Evolutionary conservation across 1,140 invertebrate species (phyloP), one percentile per base, ranked within the genome.

Genomic region (Epicauta chinensis): DNA sequence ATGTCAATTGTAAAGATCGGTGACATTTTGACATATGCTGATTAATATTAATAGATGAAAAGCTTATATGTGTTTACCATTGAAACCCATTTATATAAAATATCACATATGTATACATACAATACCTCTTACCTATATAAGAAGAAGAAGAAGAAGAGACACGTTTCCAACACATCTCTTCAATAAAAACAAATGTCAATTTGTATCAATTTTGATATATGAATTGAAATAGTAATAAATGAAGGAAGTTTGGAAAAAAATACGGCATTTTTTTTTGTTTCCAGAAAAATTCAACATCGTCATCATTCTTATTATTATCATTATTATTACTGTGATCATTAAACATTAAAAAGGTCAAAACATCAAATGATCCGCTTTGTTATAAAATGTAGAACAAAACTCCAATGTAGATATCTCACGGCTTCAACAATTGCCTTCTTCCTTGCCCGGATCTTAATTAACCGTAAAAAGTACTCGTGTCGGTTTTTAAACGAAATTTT

Each of bases 351-450:
- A 23, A 23, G 23, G 23, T 23, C 23, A 7, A n/a, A n/a, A 23
- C 23, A 23, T 23, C 23, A 23, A 23, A 23, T 23, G 29, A 15
- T 36, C 15, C 43, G 43, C 43, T 46, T 35, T 23, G 43, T 35
- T 23, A 4, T 34, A 23, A 37, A n/a, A 17, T 38, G 29, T 35
- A 32, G 32, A 46, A 35, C 43, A 17, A 35, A 29, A 46, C 43
- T n/a, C 45, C 23, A 17, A 5, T 23, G 23, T 29, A 17, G 15
- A 34, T 46, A 42, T 53, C 51, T 43, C 51, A 53, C 51, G 51
- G 40, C 32, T 40, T 37, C 34, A 45, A 53, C 51, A 53, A 53
- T 53, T 53, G 51, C 43, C 41, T 53, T 53, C 51, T 53, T 53
- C 51, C 51, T 53, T 37, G 31, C 42, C 37, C 36, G 17, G 38